Evolutionary conservation across 2,797 vertebrate genomes (phyloP).

Genomic region (Cossypha niveicapilla): DNA sequence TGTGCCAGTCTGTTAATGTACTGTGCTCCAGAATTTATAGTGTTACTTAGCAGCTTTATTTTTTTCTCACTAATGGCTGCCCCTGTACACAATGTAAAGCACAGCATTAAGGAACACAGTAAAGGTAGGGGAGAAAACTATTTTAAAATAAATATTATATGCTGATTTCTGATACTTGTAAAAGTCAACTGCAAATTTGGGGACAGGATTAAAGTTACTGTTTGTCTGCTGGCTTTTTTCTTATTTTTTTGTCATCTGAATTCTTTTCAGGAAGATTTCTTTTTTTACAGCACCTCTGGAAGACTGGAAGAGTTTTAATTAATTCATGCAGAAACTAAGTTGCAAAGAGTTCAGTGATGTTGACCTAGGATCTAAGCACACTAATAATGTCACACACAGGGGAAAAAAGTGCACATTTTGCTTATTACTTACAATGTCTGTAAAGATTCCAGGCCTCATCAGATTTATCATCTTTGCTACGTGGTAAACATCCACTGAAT

Average conservation of each 20-base stretch:
- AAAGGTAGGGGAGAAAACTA: background rate
- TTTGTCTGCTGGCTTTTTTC: background rate
- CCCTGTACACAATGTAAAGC: background rate
- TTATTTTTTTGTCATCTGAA: background rate
- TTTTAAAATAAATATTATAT: background rate
- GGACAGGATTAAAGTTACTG: background rate
- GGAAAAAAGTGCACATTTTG: background rate
- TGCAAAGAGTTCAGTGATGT: background rate
- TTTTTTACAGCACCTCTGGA: background rate
- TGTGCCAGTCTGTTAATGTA: background rate
- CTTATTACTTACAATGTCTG: slow-evolving; percentile 83
- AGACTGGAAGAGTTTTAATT: background rate
- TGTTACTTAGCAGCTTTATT: background rate
- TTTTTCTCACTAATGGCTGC: background rate
- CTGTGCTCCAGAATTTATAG: background rate
- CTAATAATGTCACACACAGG: background rate
- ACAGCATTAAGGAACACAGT: background rate
- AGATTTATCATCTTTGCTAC: slow-evolving; percentile 90
- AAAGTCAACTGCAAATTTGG: background rate
- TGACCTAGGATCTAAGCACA: background rate
- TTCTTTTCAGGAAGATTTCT: background rate
- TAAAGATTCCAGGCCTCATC: slow-evolving; percentile 91
- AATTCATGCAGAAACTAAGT: background rate
- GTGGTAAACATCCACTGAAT: slow-evolving; percentile 88
- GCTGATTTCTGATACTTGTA: background rate